Conservation (phyloP, 2,797 vertebrate species). For the Ceryle rudis region DNA sequence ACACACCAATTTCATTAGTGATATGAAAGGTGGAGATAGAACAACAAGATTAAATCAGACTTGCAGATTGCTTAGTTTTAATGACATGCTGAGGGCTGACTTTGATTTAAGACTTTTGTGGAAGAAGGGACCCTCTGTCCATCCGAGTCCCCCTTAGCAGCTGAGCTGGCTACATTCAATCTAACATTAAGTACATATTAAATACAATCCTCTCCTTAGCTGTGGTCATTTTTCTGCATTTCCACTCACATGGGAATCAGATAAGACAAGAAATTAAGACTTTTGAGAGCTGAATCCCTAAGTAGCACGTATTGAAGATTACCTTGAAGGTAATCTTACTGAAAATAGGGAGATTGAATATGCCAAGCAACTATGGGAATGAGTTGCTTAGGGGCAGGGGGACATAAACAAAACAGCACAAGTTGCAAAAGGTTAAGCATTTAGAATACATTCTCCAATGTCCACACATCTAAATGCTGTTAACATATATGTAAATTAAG, state of each 20-base stretch:
- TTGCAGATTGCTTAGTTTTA: background rate
- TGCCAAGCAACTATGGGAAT: background rate
- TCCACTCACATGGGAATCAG: background rate
- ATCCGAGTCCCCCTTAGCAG: background rate
- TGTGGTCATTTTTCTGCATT: background rate
- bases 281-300: background rate
- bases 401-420: background rate
- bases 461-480: background rate
- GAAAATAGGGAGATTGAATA: background rate
- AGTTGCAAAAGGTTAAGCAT: background rate
- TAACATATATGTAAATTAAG: too few relatives aligned
- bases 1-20: background rate
- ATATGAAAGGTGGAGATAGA: background rate
- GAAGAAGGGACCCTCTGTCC: background rate
- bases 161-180: background rate
- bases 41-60: background rate
- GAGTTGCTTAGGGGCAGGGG: too few relatives aligned
- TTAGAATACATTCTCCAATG: background rate
- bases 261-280: background rate
- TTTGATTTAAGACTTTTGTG: background rate
- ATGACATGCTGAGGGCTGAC: background rate
- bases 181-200: background rate
- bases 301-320: background rate
- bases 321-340: background rate
- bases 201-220: background rate